A percentile compares a stretch with the other conserved stretches of the same genome.
These are phyloP conservation scores for Halyomorpha halys DNA, from an alignment of 1,140 invertebrate species.

Conservation along the genomic window DNA sequence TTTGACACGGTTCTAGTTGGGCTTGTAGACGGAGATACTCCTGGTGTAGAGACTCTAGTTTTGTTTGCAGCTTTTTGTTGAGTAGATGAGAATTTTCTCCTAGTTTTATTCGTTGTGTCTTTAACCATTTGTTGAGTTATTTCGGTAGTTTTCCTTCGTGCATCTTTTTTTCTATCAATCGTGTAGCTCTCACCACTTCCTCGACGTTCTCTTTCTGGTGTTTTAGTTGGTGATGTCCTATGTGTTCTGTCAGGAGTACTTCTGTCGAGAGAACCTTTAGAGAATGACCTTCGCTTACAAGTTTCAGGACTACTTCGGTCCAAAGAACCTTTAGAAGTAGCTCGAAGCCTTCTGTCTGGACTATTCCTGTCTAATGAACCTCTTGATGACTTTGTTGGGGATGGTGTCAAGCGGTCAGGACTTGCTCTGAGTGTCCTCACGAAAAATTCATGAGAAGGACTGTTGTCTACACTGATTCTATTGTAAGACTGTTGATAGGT, in stretches of 20 bases:
- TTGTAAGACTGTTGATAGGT: slow-evolving; percentile 49
- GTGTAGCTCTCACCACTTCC: slow-evolving; percentile 31
- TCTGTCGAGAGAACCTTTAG: slow-evolving; percentile 31
- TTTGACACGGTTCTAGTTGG: slow-evolving; percentile 26
- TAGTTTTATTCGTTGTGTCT: slow-evolving; percentile 26
- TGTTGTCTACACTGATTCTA: slow-evolving; percentile 49
- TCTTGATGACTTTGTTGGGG: slow-evolving; percentile 37
- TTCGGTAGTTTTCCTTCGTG: slow-evolving; percentile 26
- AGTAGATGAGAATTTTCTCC: slow-evolving; percentile 32
- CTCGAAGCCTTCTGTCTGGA: slow-evolving; percentile 27
- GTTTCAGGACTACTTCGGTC: slow-evolving; percentile 10
- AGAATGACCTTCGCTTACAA: slow-evolving; percentile 34
- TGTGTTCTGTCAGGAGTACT: slow-evolving; percentile 30
- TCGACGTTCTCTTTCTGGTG: slow-evolving; percentile 28
- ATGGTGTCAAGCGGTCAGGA: slow-evolving; percentile 40
- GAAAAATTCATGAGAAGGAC: slow-evolving; percentile 58
- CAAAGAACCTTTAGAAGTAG: slow-evolving; percentile 25
- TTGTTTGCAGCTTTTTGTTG: slow-evolving; percentile 30
- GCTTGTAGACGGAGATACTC: slow-evolving; percentile 30
- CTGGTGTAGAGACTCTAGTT: slow-evolving; percentile 32
- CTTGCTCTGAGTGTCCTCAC: slow-evolving; percentile 51
- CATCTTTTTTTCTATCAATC: slow-evolving; percentile 28
- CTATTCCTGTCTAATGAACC: slow-evolving; percentile 31
- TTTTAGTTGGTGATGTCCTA: slow-evolving; percentile 19
- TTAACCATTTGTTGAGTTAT: slow-evolving; percentile 2